These are phyloP conservation scores for Eilema sororculum DNA, from an alignment of 2,888 invertebrate species.

Conservation along the genomic window DNA sequence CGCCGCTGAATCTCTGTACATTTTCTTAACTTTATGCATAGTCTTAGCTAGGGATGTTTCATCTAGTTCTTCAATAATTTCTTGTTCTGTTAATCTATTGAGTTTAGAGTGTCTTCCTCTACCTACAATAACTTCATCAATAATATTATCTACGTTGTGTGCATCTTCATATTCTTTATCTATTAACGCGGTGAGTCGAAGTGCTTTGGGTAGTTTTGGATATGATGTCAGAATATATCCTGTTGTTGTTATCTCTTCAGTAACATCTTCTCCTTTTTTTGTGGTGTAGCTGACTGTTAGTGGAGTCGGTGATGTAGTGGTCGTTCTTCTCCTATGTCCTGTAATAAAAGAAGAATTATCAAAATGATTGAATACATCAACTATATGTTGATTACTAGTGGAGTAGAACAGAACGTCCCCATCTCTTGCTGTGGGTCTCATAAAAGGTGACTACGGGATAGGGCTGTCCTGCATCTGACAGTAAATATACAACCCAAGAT, in stretches of 20 bases:
- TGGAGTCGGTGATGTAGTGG: constrained; percentile 68
- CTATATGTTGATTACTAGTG: too few species aligned
- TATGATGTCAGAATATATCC: constrained; percentile 66
- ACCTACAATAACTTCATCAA: constrained; percentile 65
- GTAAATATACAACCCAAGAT: too few species aligned
- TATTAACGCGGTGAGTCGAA: constrained; percentile 69
- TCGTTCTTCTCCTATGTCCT: constrained; percentile 84
- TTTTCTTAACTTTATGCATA: constrained; percentile 81
- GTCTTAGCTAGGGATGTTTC: constrained; percentile 71
- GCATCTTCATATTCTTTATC: constrained; percentile 75
- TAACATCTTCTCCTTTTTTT: constrained; percentile 62
- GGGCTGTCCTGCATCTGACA: too few species aligned
- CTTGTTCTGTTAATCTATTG: constrained; percentile 69
- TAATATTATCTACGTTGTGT: constrained; percentile 75
- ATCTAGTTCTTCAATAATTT: constrained; percentile 71
- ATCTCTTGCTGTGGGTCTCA: too few species aligned
- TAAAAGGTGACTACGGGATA: too few species aligned
- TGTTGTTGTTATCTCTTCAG: constrained; percentile 67
- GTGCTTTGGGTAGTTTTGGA: constrained; percentile 77
- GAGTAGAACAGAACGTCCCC: too few species aligned
- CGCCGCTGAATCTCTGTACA: constrained; percentile 82
- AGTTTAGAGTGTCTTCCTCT: constrained; percentile 67
- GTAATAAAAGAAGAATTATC: constrained; percentile 35
- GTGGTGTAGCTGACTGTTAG: constrained; percentile 69
- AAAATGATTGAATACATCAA: background rate